Evolutionary conservation across 2,888 invertebrate species (phyloP), one percentile per base, ranked within the genome.

Genomic region (Priocnemis perturbator): DNA sequence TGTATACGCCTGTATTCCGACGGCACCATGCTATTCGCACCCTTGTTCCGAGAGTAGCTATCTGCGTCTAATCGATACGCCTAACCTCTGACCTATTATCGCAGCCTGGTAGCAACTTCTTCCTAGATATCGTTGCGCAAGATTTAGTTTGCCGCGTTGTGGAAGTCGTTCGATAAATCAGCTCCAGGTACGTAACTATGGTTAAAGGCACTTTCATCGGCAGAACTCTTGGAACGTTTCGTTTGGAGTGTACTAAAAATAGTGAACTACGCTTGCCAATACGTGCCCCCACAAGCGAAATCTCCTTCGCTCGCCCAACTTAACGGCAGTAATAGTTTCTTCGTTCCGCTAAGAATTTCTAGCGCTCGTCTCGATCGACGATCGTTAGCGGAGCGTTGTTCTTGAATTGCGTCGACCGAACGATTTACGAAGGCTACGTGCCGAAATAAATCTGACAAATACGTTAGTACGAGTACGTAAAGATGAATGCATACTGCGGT

Each of bases 71-170:
- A 79, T 79, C 79, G 70, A 79, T 81, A 76, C 70, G 70, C 70
- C 72, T 80, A 79, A 79, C 81, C 79, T 72, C 73, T 79, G 79
- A 79, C 79, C 79, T 79, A 79, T 79, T 79, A 79, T 79, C 81
- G 62, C 62, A 69, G 50, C 21, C 20, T 23, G 71, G 56, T 71
- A 53, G 62, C 59, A 55, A 69, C 71, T 78, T 78, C 69, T 75
- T 79, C 65, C 70, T 61, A 71, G 76, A 81, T 81, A 81, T 79
- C 70, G 80, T 73, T 80, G 73, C 65, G 69, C 71, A 64, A 76
- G 71, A 79, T 74, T 78, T 76, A 70, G 70, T 70, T 69, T 68
- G 60, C 60, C 60, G 56, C 61, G 68, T 67, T 61, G 61, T 56
- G 64, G 60, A 52, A 73, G 73, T 65, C 48, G 67, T 63, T 68